Percentiles rank a stretch among this genome's conserved stretches.
Conservation (phyloP, 1,140 invertebrate species). For the Penaeus japonicus region DNA sequence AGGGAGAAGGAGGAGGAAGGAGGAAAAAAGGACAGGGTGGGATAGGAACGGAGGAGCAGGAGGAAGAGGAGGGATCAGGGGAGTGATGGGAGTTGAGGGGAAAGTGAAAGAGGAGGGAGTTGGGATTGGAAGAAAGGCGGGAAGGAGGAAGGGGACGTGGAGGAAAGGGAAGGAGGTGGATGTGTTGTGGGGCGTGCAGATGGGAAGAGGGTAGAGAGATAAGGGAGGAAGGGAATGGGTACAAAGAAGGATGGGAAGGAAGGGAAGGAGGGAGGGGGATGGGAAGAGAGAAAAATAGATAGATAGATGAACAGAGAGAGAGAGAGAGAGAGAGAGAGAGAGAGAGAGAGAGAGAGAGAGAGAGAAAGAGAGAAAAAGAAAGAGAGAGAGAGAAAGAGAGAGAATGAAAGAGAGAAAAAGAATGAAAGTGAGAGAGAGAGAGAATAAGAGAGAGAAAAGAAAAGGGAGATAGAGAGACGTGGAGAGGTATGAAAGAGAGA, state of each 20-base stretch:
- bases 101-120: not conserved
- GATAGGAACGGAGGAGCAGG: no score
- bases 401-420: not conserved
- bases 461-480: not conserved
- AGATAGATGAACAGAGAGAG: no score
- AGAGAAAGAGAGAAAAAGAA: not conserved
- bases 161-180: not conserved
- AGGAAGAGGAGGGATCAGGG: no score
- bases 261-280: no score
- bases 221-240: not conserved
- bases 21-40: no score
- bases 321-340: not conserved
- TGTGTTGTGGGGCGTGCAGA: no score
- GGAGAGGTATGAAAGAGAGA: not conserved
- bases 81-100: not conserved
- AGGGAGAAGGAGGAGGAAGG: no score
- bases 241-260: not conserved
- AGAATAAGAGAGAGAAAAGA: not conserved
- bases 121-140: not conserved
- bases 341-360: not conserved
- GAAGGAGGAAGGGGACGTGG: not conserved
- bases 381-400: not conserved
- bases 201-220: no score
- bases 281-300: no score
- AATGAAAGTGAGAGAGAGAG: not conserved